Percentiles rank a stretch among this genome's conserved stretches.
Conservation (phyloP, 1,140 invertebrate species). For the Sipha flava region DNA sequence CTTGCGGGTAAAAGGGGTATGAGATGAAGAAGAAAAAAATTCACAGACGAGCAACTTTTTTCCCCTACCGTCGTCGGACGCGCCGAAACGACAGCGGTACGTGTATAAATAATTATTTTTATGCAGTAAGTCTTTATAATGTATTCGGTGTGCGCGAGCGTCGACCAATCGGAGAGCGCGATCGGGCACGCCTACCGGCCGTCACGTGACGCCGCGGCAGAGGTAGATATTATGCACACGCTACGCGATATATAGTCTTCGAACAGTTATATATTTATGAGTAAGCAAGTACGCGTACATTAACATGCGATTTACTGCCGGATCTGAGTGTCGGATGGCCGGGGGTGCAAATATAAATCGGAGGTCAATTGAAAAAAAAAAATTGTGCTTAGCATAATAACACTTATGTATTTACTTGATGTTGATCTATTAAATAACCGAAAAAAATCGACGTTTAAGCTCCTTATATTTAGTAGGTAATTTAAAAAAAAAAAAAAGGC, state of each 20-base stretch:
- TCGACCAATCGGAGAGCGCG: not conserved
- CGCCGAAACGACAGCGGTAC: not conserved
- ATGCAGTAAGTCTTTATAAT: conserved; percentile 16
- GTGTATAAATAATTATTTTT: conserved; percentile 28
- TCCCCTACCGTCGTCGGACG: not conserved
- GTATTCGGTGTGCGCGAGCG: not conserved
- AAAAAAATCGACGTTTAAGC: no score
- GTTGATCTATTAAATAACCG: no score
- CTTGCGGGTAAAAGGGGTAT: no score
- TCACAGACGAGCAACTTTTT: conserved; percentile 15
- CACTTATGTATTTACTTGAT: no score
- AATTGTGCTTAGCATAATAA: no score
- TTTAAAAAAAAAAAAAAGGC: no score
- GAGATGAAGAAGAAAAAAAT: not conserved
- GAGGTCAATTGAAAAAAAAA: no score
- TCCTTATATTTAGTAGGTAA: no score
- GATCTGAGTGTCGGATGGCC: no score
- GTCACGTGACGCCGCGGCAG: not conserved
- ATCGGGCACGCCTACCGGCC: not conserved
- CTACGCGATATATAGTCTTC: not conserved
- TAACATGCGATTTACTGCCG: no score
- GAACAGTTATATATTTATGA: not conserved
- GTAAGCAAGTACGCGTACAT: not conserved
- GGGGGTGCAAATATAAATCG: no score
- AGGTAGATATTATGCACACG: not conserved